Percentiles rank a stretch among this genome's conserved stretches.
phyloP scores from a whole-genome alignment of 2,113 vertebrate genomes.

The Polypterus bichir region DNA sequence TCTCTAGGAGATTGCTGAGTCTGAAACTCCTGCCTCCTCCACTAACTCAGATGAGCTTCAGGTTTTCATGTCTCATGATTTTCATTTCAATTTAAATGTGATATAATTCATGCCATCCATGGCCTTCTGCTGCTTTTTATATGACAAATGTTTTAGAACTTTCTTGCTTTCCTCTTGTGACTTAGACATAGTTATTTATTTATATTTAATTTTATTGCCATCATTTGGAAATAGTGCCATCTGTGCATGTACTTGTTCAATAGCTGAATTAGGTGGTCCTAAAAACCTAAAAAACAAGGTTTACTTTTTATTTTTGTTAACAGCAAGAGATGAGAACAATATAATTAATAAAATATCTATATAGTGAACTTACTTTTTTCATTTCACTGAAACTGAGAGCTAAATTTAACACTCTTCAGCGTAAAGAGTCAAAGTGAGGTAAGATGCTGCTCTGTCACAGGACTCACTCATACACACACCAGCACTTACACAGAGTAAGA shows the following conservation, averaged over 20 bases:
- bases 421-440: too few species aligned
- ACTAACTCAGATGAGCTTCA: neutral
- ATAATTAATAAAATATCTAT: too few species aligned
- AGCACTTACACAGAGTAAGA: too few species aligned
- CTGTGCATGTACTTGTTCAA: neutral
- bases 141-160: neutral
- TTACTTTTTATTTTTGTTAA: too few species aligned
- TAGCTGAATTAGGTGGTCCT: too few species aligned
- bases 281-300: too few species aligned
- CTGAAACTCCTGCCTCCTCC: constrained; percentile 4
- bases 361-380: too few species aligned
- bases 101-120: neutral
- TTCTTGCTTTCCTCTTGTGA: neutral
- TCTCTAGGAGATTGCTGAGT: constrained; percentile 4
- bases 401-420: too few species aligned
- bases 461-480: too few species aligned
- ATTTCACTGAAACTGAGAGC: too few species aligned
- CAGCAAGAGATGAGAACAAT: too few species aligned
- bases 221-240: neutral
- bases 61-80: neutral
- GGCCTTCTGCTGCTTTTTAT: neutral
- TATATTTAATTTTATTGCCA: neutral
- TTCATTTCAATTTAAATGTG: neutral
- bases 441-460: too few species aligned
- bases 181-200: neutral